These are phyloP conservation scores for Globodera rostochiensis DNA, from an alignment of 1,140 invertebrate genomes.

Conservation along the genomic window DNA sequence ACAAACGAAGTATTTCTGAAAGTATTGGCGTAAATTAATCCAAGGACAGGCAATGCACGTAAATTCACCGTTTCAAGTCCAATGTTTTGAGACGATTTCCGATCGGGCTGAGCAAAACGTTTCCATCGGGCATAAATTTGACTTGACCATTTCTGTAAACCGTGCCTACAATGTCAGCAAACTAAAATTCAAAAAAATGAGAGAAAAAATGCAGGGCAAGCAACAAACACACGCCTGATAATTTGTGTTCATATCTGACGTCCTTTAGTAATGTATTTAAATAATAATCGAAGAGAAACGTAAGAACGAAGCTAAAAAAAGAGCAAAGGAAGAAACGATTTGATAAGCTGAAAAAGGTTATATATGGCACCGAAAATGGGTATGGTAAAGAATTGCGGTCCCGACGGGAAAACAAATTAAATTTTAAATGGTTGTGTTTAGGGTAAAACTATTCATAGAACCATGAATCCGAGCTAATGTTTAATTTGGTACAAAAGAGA, in stretches of 20 bases:
- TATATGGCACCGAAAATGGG: too few species aligned
- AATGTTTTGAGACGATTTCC: constrained; percentile 46
- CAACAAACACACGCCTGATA: constrained; percentile 10
- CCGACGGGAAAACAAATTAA: too few species aligned
- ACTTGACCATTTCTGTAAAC: constrained; percentile 43
- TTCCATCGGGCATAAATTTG: constrained; percentile 37
- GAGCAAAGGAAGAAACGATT: too few species aligned
- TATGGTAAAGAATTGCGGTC: too few species aligned
- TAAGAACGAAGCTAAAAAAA: too few species aligned
- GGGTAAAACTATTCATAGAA: too few species aligned
- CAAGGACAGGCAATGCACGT: constrained; percentile 8
- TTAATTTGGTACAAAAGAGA: too few species aligned
- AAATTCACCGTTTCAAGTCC: constrained; percentile 36
- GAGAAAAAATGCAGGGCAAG: not conserved
- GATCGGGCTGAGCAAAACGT: constrained; percentile 33
- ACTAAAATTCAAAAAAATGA: constrained; percentile 31
- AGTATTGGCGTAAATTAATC: constrained; percentile 6
- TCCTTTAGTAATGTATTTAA: too few species aligned
- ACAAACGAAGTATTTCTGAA: constrained; percentile 43
- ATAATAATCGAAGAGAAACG: too few species aligned
- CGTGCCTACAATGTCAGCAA: constrained; percentile 41
- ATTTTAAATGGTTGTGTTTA: too few species aligned
- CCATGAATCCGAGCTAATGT: too few species aligned
- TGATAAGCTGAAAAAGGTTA: too few species aligned
- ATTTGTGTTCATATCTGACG: constrained; percentile 20